Evolutionary conservation across 2,888 invertebrate species (phyloP).

Genomic region (Phengaris arion): DNA sequence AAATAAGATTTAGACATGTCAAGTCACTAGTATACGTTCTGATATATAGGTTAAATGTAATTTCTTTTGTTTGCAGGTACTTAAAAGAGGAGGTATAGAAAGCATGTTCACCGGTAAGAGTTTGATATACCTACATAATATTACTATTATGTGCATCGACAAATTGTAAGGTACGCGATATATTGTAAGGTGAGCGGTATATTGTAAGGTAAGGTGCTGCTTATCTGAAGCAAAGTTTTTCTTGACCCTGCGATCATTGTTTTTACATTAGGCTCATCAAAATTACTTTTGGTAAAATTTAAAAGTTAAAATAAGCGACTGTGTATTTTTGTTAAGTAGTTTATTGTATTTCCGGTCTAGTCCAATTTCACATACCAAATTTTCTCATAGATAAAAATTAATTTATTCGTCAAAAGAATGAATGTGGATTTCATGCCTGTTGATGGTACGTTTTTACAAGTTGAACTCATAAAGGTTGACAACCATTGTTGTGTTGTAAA

Average conservation of each 20-base stretch:
- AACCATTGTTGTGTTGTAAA: conserved; percentile 15
- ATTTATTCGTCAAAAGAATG: neutral
- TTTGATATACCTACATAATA: conserved; percentile 6
- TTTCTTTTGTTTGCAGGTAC: conserved; percentile 30
- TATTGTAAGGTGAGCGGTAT: neutral
- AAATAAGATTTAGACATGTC: neutral
- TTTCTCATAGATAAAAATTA: neutral
- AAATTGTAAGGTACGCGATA: neutral
- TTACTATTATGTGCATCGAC: neutral
- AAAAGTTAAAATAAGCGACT: too few relatives aligned
- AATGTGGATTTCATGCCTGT: neutral
- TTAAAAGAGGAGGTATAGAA: neutral
- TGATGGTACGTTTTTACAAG: conserved; percentile 5
- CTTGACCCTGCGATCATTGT: too few relatives aligned
- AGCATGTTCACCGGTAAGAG: conserved; percentile 4
- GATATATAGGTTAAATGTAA: neutral
- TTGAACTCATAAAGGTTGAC: conserved; percentile 12
- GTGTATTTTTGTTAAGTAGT: neutral
- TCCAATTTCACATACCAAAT: neutral
- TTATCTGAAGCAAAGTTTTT: too few relatives aligned
- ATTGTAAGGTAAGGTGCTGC: neutral
- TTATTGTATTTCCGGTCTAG: neutral
- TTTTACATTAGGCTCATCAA: too few relatives aligned
- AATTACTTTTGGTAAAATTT: too few relatives aligned
- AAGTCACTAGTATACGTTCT: neutral